These are phyloP conservation scores for Thymelicus lineola DNA, from an alignment of 2,888 invertebrate genomes.

Conservation along the genomic window DNA sequence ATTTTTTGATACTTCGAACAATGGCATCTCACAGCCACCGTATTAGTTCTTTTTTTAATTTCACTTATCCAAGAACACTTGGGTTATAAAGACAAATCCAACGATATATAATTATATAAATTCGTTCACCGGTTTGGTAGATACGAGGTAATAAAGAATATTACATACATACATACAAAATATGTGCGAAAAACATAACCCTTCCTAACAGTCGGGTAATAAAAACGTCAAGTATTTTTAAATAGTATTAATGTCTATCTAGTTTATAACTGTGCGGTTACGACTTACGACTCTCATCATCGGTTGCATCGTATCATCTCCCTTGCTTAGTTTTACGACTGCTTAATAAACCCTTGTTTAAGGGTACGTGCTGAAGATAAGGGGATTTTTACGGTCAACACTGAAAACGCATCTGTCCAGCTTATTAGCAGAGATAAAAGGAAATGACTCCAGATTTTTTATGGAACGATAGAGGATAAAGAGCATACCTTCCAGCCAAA, in stretches of 20 bases:
- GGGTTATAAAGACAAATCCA: no score
- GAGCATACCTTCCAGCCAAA: background rate
- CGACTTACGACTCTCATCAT: conserved; percentile 59
- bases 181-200: no score
- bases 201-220: no score
- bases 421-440: conserved; percentile 44
- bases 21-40: no score
- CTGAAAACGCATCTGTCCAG: conserved; percentile 62
- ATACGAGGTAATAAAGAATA: no score
- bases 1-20: no score
- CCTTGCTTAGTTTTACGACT: conserved; percentile 70
- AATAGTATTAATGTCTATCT: conserved; percentile 28
- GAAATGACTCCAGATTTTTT: conserved; percentile 3
- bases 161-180: no score
- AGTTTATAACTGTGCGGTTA: conserved; percentile 48
- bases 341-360: conserved; percentile 73
- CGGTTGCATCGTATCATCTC: conserved; percentile 54
- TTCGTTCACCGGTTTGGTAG: no score
- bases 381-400: conserved; percentile 71
- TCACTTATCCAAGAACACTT: no score
- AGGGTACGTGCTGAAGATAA: conserved; percentile 56
- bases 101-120: no score
- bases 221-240: background rate
- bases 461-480: background rate
- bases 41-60: no score